phyloP scores from a whole-genome alignment of 1,140 invertebrate genomes.

The Neodiprion fabricii region DNA sequence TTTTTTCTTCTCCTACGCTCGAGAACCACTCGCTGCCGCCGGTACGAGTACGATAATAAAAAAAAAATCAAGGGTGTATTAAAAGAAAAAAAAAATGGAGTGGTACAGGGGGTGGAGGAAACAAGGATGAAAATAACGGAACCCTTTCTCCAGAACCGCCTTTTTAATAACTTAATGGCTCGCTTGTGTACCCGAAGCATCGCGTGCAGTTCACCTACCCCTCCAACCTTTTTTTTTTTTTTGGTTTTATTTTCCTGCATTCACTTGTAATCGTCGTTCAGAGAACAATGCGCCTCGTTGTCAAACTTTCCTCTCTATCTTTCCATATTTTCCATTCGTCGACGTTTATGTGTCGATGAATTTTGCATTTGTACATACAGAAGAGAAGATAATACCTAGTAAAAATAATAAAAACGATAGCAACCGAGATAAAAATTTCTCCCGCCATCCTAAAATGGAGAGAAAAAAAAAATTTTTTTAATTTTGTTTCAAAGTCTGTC shows the following conservation, averaged over 20 bases:
- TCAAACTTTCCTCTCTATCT: no score
- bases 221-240: not conserved
- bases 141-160: slow-evolving; percentile 43
- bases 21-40: not conserved
- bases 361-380: no score
- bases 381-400: no score
- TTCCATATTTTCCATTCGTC: no score
- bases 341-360: no score
- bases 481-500: no score
- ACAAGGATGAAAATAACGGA: not conserved
- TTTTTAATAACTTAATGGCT: slow-evolving; percentile 63
- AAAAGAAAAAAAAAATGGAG: no score
- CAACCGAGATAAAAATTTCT: no score
- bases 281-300: not conserved
- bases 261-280: not conserved
- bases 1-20: slow-evolving; percentile 12
- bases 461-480: not conserved
- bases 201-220: slow-evolving; percentile 36
- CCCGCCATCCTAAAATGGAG: no score
- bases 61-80: no score
- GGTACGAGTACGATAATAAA: slow-evolving; percentile 18
- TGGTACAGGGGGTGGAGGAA: no score
- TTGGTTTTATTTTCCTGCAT: not conserved
- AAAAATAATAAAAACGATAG: no score
- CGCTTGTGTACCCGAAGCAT: slow-evolving; percentile 44